Percentiles rank a stretch among this genome's conserved stretches.
Conservation (phyloP, 2,888 invertebrate species). For the Phyllotreta striolata region DNA sequence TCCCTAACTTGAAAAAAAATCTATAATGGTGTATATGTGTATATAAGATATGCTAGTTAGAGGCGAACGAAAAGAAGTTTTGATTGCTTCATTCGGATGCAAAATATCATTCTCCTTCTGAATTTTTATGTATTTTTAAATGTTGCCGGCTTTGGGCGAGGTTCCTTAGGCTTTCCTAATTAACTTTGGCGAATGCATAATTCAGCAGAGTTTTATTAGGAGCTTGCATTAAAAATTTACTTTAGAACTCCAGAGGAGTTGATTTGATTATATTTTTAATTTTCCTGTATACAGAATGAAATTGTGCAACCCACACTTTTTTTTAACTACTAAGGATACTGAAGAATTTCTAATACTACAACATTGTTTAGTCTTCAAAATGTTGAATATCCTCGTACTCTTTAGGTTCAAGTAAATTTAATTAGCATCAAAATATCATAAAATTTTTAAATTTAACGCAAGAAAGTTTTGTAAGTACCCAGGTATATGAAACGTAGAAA, state of each 20-base stretch:
- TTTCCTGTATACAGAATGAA: not conserved
- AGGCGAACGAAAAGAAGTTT: slow-evolving; percentile 60
- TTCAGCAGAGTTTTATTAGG: slow-evolving; percentile 43
- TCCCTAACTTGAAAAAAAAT: slow-evolving; percentile 62
- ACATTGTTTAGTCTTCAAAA: too few relatives aligned
- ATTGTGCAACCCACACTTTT: not conserved
- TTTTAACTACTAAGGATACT: not conserved
- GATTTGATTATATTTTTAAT: slow-evolving; percentile 7
- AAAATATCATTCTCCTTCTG: slow-evolving; percentile 44
- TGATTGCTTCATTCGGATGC: slow-evolving; percentile 58
- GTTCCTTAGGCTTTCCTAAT: slow-evolving; percentile 40
- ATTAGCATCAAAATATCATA: too few relatives aligned
- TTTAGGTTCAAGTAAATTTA: not conserved
- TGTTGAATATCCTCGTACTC: not conserved
- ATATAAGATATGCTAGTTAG: slow-evolving; percentile 63
- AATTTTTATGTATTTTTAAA: slow-evolving; percentile 45
- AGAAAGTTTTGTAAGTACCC: too few relatives aligned
- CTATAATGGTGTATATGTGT: slow-evolving; percentile 63
- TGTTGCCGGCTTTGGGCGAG: slow-evolving; percentile 39
- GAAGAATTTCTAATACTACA: too few relatives aligned
- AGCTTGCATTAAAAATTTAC: slow-evolving; percentile 42
- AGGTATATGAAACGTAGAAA: not conserved
- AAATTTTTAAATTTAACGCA: too few relatives aligned
- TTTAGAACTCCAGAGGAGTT: slow-evolving; percentile 1
- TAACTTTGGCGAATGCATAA: slow-evolving; percentile 44